Evolutionary conservation across 2,113 vertebrate species (phyloP).

Genomic region (Phaetusa simplex): DNA sequence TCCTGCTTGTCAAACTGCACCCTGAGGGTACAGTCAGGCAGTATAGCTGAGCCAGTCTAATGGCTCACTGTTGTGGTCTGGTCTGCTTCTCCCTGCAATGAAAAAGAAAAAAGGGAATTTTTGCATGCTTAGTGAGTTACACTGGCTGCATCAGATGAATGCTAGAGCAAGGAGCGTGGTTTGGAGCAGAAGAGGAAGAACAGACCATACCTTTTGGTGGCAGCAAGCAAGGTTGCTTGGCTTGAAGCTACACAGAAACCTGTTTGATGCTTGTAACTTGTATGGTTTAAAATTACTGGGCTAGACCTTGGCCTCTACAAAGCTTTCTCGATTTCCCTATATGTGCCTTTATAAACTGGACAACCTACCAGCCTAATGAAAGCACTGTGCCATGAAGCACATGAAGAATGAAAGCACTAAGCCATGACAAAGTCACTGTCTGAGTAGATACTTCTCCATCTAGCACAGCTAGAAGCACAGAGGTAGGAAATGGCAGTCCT

Average conservation of each 20-base stretch:
- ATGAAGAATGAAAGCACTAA: neutral
- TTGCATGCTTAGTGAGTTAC: neutral
- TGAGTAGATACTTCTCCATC: neutral
- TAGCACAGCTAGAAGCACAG: neutral
- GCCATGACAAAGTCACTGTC: neutral
- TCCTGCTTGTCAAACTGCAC: neutral
- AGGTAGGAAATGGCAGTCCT: neutral
- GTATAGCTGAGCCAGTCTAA: neutral
- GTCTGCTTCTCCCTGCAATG: neutral
- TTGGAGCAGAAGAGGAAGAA: neutral
- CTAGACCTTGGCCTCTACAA: neutral
- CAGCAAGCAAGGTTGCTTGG: neutral
- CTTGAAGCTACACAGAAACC: neutral
- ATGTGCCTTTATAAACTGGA: neutral
- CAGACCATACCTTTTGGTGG: neutral
- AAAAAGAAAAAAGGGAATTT: neutral
- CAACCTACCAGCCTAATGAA: neutral
- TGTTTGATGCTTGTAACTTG: neutral
- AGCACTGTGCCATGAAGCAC: neutral
- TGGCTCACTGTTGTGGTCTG: neutral
- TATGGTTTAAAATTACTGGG: neutral
- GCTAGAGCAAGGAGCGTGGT: fast-evolving
- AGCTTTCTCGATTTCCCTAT: neutral
- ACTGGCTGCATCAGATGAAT: neutral
- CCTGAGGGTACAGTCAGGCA: neutral